A percentile compares a stretch with the other conserved stretches of the same genome.
phyloP scores from a whole-genome alignment of 92 coral and sea anemone species.

The Pocillopora grandis region DNA sequence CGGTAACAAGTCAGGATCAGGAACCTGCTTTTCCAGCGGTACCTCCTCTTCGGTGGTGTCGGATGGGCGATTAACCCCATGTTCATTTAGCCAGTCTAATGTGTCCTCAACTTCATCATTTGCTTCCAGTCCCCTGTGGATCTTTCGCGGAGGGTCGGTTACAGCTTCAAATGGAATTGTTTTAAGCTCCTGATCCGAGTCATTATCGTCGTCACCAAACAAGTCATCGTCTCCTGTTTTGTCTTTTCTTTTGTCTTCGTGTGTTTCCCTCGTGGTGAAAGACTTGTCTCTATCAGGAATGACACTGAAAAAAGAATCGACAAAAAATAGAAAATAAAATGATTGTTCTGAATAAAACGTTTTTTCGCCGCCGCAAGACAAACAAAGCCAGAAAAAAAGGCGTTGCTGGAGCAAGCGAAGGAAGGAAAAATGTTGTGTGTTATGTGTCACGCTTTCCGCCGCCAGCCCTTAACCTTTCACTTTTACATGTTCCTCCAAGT shows the following conservation, averaged over 20 bases:
- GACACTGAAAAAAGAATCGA: background rate
- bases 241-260: background rate
- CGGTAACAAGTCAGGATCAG: too few species aligned
- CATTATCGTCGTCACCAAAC: background rate
- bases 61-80: slow-evolving; percentile 25
- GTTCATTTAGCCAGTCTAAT: slow-evolving; percentile 17
- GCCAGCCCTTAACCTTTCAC: too few species aligned
- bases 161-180: background rate
- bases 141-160: slow-evolving; percentile 22
- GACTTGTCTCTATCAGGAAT: slow-evolving; percentile 5
- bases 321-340: background rate
- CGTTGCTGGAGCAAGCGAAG: too few species aligned
- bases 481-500: too few species aligned
- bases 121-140: slow-evolving; percentile 29
- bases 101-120: slow-evolving; percentile 42
- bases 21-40: too few species aligned
- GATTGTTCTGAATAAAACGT: too few species aligned
- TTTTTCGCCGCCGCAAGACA: too few species aligned
- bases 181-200: background rate
- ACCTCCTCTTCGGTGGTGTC: background rate
- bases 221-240: background rate
- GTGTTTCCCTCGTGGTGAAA: background rate
- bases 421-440: too few species aligned
- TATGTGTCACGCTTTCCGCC: too few species aligned
- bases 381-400: too few species aligned